Evolutionary conservation across 2,888 invertebrate species (phyloP).

Genomic region (Cheilosia grossa): DNA sequence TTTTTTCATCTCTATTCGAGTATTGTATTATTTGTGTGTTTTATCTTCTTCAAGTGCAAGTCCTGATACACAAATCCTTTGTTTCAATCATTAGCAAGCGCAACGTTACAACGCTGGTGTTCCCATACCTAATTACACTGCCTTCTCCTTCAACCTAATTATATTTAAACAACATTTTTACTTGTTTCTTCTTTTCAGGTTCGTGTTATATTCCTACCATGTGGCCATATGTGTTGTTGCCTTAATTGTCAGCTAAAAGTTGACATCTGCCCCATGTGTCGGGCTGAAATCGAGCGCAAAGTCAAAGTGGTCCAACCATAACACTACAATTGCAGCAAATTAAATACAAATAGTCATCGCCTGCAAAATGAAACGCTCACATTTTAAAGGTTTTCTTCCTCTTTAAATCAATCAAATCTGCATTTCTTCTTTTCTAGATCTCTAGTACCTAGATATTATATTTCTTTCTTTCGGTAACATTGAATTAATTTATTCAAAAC

Average conservation of each 20-base stretch:
- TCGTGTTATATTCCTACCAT: constrained; percentile 92
- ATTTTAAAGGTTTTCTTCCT: constrained; percentile 43
- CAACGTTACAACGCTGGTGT: too few species aligned
- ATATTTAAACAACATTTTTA: background rate
- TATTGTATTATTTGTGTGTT: too few species aligned
- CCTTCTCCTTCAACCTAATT: background rate
- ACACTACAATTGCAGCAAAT: constrained; percentile 71
- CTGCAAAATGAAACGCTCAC: constrained; percentile 6
- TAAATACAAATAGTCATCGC: constrained; percentile 1
- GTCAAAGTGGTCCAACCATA: constrained; percentile 86
- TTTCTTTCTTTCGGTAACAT: constrained; percentile 24
- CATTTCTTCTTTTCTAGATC: constrained; percentile 44
- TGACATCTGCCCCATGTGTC: constrained; percentile 91
- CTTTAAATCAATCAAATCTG: constrained; percentile 38
- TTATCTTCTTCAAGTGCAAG: too few species aligned
- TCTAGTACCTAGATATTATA: constrained; percentile 10
- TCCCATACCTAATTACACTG: too few species aligned
- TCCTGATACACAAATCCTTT: too few species aligned
- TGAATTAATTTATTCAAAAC: constrained; percentile 12
- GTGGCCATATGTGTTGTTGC: constrained; percentile 95
- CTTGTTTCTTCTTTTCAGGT: constrained; percentile 83
- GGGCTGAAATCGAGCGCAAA: constrained; percentile 88
- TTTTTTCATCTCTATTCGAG: too few species aligned
- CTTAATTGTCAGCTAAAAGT: constrained; percentile 86
- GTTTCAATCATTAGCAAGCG: too few species aligned